phyloP scores from a whole-genome alignment of 1,140 invertebrate genomes.

The Colletes gigas region DNA sequence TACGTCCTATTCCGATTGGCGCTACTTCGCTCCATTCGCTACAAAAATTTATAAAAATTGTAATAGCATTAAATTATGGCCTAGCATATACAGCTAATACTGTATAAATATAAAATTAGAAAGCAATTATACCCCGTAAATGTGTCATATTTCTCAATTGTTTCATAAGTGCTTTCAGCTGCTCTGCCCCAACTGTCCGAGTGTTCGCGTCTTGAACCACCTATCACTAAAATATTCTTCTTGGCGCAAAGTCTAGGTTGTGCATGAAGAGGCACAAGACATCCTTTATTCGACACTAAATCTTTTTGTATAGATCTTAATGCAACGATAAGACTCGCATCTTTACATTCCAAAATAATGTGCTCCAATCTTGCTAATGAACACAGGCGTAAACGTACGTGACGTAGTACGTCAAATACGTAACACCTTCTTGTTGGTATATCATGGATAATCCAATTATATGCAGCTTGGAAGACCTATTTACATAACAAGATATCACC shows the following conservation, averaged over 20 bases:
- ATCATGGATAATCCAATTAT: constrained; percentile 95
- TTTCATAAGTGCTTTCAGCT: constrained; percentile 88
- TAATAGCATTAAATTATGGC: neutral
- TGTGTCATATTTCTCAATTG: constrained; percentile 90
- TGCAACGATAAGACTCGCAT: constrained; percentile 90
- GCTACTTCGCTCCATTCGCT: constrained; percentile 91
- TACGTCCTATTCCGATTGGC: constrained; percentile 92
- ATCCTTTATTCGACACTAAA: constrained; percentile 88
- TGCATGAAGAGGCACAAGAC: constrained; percentile 88
- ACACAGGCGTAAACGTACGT: constrained; percentile 92
- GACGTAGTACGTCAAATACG: constrained; percentile 92
- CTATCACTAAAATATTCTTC: constrained; percentile 94
- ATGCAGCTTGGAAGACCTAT: constrained; percentile 93
- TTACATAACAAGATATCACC: constrained; percentile 13
- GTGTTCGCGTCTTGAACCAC: constrained; percentile 92
- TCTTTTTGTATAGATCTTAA: constrained; percentile 91
- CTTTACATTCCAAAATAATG: constrained; percentile 89
- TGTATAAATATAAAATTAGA: constrained; percentile 11
- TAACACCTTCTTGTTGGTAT: constrained; percentile 89
- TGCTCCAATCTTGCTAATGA: constrained; percentile 91
- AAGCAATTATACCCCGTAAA: constrained; percentile 84
- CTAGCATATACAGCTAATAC: neutral
- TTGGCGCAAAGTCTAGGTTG: constrained; percentile 91
- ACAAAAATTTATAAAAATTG: constrained; percentile 29
- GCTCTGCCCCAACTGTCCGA: constrained; percentile 84